Evolutionary conservation across 2,888 invertebrate species (phyloP), one percentile per base, ranked within the genome.

Genomic region (Macaria liturata): DNA sequence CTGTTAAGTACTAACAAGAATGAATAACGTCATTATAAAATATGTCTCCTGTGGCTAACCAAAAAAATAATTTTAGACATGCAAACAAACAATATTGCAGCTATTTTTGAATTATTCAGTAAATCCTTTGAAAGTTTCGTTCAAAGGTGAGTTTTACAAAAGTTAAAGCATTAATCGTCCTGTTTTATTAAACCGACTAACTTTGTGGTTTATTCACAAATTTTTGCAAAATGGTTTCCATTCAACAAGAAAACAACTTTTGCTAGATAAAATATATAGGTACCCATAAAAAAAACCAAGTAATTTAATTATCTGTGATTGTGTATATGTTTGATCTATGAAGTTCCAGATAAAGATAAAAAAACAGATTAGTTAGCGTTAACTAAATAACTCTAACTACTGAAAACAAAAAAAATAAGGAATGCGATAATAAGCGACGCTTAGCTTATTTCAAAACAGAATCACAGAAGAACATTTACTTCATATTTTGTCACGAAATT

Each of bases 201-300:
- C 55, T 51, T 52, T 59, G 59, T 9, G 59, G 59, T 48, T 42
- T 47, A 55, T 52, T 55, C 54, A 55, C 37, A 59, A 59, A 31
- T 48, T 59, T 44, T 30, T 45, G 49, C 51, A 48, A 55, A 55
- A 46, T 47, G 40, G 51, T 59, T 47, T 54, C 30, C 2, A 9
- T 43, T 32, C 34, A 46, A 8, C 8, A 50, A 49, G 20, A 44
- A 34, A 48, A n/a, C 8, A n/a, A 5, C 37, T 55, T 44, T 32
- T 30, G 5, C n/a, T 4, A 9, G 20, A 9, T 3, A 31, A 46
- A 37, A 8, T 42, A 37, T 42, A 4, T 42, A 42, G n/a, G n/a
- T n/a, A n/a, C n/a, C n/a, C n/a, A 1, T 42, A 4, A 8, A 42
- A 42, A 42, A n/a, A 42, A 42, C 9, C 1, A 9, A 8, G 42